Evolutionary conservation across 64 coral and sea anemone genomes (phyloP).

Genomic region (Exaiptasia diaphana): DNA sequence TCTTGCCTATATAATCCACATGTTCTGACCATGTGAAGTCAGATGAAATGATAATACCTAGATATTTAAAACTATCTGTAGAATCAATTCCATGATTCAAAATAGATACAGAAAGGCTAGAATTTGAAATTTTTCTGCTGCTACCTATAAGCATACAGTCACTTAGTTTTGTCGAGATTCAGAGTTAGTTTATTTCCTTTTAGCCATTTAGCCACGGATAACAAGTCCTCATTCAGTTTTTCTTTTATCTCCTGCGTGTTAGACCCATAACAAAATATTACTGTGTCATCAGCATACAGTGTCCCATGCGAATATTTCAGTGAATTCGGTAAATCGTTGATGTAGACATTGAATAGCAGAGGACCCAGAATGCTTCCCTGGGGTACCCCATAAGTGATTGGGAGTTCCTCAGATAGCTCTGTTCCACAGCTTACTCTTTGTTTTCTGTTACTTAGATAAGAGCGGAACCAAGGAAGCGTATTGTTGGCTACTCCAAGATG

Average conservation of each 20-base stretch:
- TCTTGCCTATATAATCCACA: conserved; percentile 9
- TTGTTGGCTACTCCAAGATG: too few relatives aligned
- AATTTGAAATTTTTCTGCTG: neutral
- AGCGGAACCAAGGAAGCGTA: too few relatives aligned
- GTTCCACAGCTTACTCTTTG: too few relatives aligned
- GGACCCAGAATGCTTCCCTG: neutral
- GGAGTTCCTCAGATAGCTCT: neutral
- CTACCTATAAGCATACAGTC: conserved; percentile 15
- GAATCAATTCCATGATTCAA: neutral
- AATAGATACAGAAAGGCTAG: neutral
- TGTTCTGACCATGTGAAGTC: conserved; percentile 2
- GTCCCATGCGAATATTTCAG: too few relatives aligned
- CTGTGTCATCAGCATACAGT: neutral
- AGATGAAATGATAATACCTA: neutral
- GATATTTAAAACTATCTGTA: neutral
- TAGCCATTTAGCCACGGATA: conserved; percentile 10
- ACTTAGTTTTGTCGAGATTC: conserved; percentile 39
- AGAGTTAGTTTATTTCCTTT: conserved; percentile 22
- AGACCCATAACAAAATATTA: conserved; percentile 2
- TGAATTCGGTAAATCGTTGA: neutral
- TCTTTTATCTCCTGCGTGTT: neutral
- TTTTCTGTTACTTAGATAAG: too few relatives aligned
- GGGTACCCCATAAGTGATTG: neutral
- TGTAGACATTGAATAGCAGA: neutral
- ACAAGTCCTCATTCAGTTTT: conserved; percentile 13